phyloP scores from a whole-genome alignment of 2,113 vertebrate genomes.

The Gymnarchus niloticus region DNA sequence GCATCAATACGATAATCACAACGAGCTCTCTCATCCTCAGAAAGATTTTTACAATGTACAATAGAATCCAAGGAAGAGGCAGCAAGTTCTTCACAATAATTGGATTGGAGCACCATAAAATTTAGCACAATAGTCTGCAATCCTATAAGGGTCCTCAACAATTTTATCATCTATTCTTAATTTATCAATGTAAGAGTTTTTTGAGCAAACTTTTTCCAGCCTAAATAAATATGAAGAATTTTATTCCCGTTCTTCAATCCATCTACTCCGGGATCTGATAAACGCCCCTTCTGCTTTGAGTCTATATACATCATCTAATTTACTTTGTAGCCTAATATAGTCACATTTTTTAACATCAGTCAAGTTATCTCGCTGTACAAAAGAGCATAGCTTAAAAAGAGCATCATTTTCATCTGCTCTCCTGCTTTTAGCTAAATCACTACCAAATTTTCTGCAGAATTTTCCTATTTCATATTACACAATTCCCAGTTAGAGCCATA shows the following conservation, averaged over 20 bases:
- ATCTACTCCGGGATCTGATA: no score
- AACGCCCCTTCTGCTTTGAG: no score
- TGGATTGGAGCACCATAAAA: background rate
- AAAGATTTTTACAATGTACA: background rate
- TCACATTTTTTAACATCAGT: background rate
- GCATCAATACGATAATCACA: no score
- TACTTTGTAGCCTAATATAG: background rate
- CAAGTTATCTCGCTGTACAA: background rate
- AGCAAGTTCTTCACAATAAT: background rate
- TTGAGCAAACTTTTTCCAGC: background rate
- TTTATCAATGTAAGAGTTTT: background rate
- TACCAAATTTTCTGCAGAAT: background rate
- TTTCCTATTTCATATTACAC: slow-evolving; percentile 2
- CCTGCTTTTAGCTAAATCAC: no score
- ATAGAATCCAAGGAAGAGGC: background rate
- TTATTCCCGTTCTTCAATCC: no score
- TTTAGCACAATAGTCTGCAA: no score
- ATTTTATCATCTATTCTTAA: background rate
- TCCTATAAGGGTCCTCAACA: background rate
- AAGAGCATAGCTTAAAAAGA: background rate
- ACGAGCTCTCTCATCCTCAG: background rate
- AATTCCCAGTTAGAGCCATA: slow-evolving; percentile 14
- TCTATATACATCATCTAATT: slow-evolving; percentile 1
- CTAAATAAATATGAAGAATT: no score
- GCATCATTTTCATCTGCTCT: background rate